These are phyloP conservation scores for Mactromeris polynyma DNA, from an alignment of 2,888 invertebrate species.

Conservation along the genomic window DNA sequence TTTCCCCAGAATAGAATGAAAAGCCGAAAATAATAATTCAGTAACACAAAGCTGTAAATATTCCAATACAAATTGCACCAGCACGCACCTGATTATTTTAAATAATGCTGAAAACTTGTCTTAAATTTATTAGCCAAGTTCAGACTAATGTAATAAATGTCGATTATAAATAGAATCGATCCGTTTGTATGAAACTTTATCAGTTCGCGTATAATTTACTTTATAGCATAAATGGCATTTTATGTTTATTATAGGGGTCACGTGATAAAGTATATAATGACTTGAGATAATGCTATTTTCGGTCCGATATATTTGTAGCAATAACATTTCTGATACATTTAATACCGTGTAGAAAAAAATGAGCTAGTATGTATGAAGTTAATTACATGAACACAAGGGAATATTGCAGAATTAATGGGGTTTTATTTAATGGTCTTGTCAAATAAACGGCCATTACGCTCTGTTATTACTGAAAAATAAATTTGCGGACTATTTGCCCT, in stretches of 20 bases:
- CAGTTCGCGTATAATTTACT: slow-evolving; percentile 63
- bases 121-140: slow-evolving; percentile 42
- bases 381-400: neutral
- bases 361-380: neutral
- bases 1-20: neutral
- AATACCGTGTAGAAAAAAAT: slow-evolving; percentile 7
- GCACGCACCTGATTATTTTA: slow-evolving; percentile 5
- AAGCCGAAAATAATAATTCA: neutral
- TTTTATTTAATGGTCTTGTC: neutral
- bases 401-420: neutral
- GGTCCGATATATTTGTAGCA: slow-evolving; percentile 62
- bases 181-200: slow-evolving; percentile 58
- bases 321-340: slow-evolving; percentile 34
- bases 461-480: too few species aligned
- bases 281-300: slow-evolving; percentile 68
- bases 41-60: neutral
- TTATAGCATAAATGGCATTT: slow-evolving; percentile 66
- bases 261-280: slow-evolving; percentile 55
- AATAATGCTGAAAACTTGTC: slow-evolving; percentile 9
- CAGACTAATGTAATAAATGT: slow-evolving; percentile 34
- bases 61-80: neutral
- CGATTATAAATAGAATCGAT: slow-evolving; percentile 55
- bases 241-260: slow-evolving; percentile 65
- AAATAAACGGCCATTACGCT: neutral
- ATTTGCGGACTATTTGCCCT: too few species aligned